A percentile compares a stretch with the other conserved stretches of the same genome.
These are phyloP conservation scores for Sebastes iracundus DNA, from an alignment of 2,797 vertebrate genomes.

Conservation along the genomic window DNA sequence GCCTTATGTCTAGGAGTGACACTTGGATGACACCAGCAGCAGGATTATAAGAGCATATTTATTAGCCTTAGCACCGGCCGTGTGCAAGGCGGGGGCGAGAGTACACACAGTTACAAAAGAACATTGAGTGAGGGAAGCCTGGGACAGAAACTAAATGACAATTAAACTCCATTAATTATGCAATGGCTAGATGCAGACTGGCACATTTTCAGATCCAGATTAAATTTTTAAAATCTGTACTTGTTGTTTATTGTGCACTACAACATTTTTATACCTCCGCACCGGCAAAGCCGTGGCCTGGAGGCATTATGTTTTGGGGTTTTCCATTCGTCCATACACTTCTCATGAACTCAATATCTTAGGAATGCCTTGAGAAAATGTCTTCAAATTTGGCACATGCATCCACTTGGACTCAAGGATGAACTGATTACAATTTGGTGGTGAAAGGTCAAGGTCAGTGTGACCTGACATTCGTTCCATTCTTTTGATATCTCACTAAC, in stretches of 20 bases:
- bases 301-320: no score
- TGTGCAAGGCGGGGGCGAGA: conserved; percentile 44
- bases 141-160: conserved; percentile 40
- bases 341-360: no score
- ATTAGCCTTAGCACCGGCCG: conserved; percentile 64
- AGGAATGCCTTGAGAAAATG: no score
- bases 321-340: no score
- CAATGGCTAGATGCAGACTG: conserved; percentile 13
- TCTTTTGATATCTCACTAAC: no score
- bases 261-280: background rate
- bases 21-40: conserved; percentile 82
- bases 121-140: conserved; percentile 16
- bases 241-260: background rate
- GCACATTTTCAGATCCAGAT: background rate
- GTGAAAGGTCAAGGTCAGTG: no score
- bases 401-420: no score
- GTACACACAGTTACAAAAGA: conserved; percentile 38
- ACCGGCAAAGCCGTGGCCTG: no score
- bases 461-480: no score
- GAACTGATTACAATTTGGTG: no score
- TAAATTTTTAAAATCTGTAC: background rate
- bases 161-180: conserved; percentile 50
- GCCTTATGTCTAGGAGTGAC: conserved; percentile 79
- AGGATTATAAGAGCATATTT: conserved; percentile 78
- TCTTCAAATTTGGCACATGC: no score